Evolutionary conservation across 2,888 invertebrate genomes (phyloP).

Genomic region (Latheticus oryzae): DNA sequence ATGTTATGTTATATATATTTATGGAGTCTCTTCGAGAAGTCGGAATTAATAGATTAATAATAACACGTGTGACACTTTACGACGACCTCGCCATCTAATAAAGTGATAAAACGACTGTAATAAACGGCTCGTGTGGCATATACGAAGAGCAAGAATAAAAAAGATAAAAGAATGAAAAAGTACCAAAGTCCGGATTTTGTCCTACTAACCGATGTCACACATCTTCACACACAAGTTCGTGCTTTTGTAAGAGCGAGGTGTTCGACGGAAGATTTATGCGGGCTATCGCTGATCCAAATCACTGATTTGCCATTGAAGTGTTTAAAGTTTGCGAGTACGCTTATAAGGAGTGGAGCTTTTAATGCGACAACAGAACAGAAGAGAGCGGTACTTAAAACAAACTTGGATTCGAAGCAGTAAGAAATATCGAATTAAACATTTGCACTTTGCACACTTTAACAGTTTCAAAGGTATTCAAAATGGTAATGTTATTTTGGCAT

Average conservation of each 20-base stretch:
- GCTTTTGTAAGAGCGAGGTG: slow-evolving; percentile 63
- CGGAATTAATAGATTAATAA: slow-evolving; percentile 37
- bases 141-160: too few relatives aligned
- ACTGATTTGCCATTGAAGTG: slow-evolving; percentile 66
- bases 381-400: too few relatives aligned
- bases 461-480: too few relatives aligned
- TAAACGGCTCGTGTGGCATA: slow-evolving; percentile 25
- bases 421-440: too few relatives aligned
- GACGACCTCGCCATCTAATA: slow-evolving; percentile 34
- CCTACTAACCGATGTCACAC: slow-evolving; percentile 56
- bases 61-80: slow-evolving; percentile 34
- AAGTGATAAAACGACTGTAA: slow-evolving; percentile 29
- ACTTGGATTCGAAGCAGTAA: too few relatives aligned
- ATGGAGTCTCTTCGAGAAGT: slow-evolving; percentile 27
- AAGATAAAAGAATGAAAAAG: slow-evolving; percentile 14
- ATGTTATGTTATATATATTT: slow-evolving; percentile 25
- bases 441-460: too few relatives aligned
- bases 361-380: slow-evolving; percentile 8
- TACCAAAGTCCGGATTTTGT: slow-evolving; percentile 41
- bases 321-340: slow-evolving; percentile 63
- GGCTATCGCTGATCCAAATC: slow-evolving; percentile 64
- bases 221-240: slow-evolving; percentile 52
- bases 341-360: slow-evolving; percentile 42
- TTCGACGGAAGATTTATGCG: slow-evolving; percentile 64
- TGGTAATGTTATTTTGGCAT: too few relatives aligned